Evolutionary conservation across 64 coral and sea anemone species (phyloP).

Genomic region (Orbicella faveolata): DNA sequence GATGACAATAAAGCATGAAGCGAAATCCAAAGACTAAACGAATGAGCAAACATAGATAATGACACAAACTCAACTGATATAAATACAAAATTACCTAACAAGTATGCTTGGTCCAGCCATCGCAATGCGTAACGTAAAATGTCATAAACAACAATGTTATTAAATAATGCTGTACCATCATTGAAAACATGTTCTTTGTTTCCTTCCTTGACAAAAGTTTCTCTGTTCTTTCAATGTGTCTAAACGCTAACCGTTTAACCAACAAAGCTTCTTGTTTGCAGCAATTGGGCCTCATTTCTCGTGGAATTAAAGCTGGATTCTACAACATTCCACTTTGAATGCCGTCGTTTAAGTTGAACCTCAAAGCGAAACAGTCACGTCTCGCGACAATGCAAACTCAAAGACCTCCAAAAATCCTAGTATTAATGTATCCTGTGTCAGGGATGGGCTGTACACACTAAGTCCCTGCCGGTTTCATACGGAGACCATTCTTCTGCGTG

Average conservation of each 20-base stretch:
- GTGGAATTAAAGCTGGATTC: neutral
- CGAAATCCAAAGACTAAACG: too few species aligned
- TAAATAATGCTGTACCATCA: neutral
- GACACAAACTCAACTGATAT: neutral
- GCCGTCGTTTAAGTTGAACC: neutral
- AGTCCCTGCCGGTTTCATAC: conserved; percentile 49
- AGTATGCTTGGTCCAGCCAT: conserved; percentile 10
- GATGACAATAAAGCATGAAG: too few species aligned
- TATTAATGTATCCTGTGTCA: neutral
- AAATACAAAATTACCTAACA: neutral
- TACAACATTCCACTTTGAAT: neutral
- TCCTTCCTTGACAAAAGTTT: neutral
- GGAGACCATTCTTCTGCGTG: conserved; percentile 49
- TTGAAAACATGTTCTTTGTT: neutral
- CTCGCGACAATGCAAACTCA: neutral
- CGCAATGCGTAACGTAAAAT: neutral
- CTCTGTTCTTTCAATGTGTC: neutral
- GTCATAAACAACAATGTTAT: neutral
- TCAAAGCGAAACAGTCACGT: neutral
- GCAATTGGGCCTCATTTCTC: neutral
- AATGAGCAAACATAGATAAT: neutral
- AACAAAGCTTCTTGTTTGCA: neutral
- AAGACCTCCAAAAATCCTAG: neutral
- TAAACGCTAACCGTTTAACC: neutral
- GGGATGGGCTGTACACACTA: conserved; percentile 64